These are phyloP conservation scores for Drosophila miranda DNA, from an alignment of 1,140 invertebrate genomes.

Conservation along the genomic window DNA sequence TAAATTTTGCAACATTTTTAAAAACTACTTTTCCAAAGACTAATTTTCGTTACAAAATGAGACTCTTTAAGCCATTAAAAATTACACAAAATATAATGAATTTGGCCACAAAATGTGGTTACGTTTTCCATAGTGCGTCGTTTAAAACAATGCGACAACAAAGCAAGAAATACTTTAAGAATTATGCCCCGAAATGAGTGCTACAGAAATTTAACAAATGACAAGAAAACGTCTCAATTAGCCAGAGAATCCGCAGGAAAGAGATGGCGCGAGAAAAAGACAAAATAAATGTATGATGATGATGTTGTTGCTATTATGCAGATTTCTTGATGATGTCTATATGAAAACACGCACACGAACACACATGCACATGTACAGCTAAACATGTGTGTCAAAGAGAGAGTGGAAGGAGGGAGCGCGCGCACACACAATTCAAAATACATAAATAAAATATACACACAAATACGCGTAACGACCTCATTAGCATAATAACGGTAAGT, in stretches of 20 bases:
- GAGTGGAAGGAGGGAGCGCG: slow-evolving; percentile 5
- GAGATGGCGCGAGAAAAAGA: not conserved
- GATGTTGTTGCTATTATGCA: slow-evolving; percentile 25
- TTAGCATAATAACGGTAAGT: slow-evolving; percentile 82
- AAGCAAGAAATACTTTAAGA: slow-evolving; percentile 10
- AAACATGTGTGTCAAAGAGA: slow-evolving; percentile 2
- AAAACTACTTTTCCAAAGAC: too few species aligned
- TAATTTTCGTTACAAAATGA: too few species aligned
- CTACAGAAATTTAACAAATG: slow-evolving; percentile 47
- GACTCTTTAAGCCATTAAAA: too few species aligned
- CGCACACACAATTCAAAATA: slow-evolving; percentile 69
- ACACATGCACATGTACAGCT: slow-evolving; percentile 10
- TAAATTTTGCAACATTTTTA: too few species aligned
- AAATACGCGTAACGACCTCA: slow-evolving; percentile 81
- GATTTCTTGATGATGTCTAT: slow-evolving; percentile 41
- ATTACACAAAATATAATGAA: too few species aligned
- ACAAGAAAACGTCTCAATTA: slow-evolving; percentile 63
- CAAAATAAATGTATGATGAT: too few species aligned
- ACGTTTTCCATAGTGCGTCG: too few species aligned
- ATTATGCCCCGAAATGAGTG: slow-evolving; percentile 21
- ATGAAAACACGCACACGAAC: slow-evolving; percentile 13
- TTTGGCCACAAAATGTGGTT: too few species aligned
- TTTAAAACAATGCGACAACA: not conserved
- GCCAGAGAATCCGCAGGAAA: slow-evolving; percentile 33
- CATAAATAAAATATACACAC: slow-evolving; percentile 77